These are phyloP conservation scores for Acronicta psi DNA, from an alignment of 2,888 invertebrate species.

Conservation along the genomic window DNA sequence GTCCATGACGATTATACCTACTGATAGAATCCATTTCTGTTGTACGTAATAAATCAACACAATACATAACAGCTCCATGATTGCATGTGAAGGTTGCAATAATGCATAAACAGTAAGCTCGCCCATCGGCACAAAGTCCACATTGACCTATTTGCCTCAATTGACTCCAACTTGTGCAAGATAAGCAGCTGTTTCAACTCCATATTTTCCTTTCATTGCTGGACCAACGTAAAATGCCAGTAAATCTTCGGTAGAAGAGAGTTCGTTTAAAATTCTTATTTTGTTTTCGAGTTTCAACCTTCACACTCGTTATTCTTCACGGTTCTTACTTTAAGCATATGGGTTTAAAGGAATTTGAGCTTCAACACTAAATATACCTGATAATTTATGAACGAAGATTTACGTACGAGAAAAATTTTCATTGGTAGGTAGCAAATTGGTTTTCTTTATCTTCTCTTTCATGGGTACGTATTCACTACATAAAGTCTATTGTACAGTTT, in stretches of 20 bases:
- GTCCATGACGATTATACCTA: too few relatives aligned
- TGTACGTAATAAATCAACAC: slow-evolving; percentile 39
- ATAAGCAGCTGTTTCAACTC: slow-evolving; percentile 28
- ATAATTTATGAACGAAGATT: too few relatives aligned
- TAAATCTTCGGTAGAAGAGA: slow-evolving; percentile 41
- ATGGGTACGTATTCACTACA: too few relatives aligned
- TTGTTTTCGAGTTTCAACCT: slow-evolving; percentile 42
- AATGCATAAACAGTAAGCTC: slow-evolving; percentile 35
- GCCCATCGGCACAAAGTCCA: slow-evolving; percentile 13
- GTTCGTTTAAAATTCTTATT: slow-evolving; percentile 41
- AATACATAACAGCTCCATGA: slow-evolving; percentile 11
- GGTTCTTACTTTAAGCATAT: slow-evolving; percentile 30
- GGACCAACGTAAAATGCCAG: slow-evolving; percentile 24
- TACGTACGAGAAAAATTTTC: too few relatives aligned
- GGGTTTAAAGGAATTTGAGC: slow-evolving; percentile 2
- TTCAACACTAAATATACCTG: too few relatives aligned
- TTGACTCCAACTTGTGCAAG: slow-evolving; percentile 27
- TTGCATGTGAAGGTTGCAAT: slow-evolving; percentile 46
- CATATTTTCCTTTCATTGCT: slow-evolving; percentile 32
- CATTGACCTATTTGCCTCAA: slow-evolving; percentile 40
- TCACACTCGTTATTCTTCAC: slow-evolving; percentile 33
- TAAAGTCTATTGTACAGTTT: too few relatives aligned
- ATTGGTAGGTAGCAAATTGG: too few relatives aligned
- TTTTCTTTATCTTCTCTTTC: too few relatives aligned
- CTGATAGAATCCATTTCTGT: slow-evolving; percentile 36